phyloP scores from a whole-genome alignment of 37 sponge, comb jelly and placozoan species.

The Ianthella basta region DNA sequence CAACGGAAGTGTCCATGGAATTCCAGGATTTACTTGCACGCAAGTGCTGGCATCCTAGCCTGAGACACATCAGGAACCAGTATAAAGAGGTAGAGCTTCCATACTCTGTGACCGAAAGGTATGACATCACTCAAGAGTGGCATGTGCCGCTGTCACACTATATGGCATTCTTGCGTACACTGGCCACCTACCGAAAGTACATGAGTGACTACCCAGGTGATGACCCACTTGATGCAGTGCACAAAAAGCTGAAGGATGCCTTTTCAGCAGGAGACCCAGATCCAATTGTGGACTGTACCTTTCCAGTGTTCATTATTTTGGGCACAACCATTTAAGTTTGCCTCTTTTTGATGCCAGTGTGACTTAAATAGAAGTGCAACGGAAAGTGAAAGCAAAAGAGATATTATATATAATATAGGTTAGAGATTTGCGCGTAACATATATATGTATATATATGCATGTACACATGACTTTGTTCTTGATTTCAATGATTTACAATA shows the following conservation, averaged over 20 bases:
- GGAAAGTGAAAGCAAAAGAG: too few relatives aligned
- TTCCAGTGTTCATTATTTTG: constrained; percentile 48
- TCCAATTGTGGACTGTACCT: constrained; percentile 13
- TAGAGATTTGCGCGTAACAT: too few relatives aligned
- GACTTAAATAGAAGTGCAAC: too few relatives aligned
- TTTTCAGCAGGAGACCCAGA: constrained; percentile 1
- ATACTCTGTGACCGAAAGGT: constrained; percentile 41
- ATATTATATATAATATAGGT: too few relatives aligned
- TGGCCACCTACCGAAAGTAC: constrained; percentile 67
- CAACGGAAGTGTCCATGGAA: constrained; percentile 27
- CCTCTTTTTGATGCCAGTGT: too few relatives aligned
- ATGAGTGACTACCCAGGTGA: constrained; percentile 45
- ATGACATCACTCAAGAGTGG: constrained; percentile 26
- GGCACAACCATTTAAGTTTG: too few relatives aligned
- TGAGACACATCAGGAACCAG: constrained; percentile 56
- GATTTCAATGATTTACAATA: too few relatives aligned
- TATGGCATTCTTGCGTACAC: constrained; percentile 60
- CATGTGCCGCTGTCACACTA: constrained; percentile 23
- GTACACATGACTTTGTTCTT: too few relatives aligned
- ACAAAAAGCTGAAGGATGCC: constrained; percentile 10
- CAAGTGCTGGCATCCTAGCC: constrained; percentile 63
- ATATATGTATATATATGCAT: too few relatives aligned
- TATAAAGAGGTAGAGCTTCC: constrained; percentile 44
- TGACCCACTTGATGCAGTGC: constrained; percentile 35
- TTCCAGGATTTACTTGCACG: constrained; percentile 46